Percentiles rank a stretch among this genome's conserved stretches.
These are phyloP conservation scores for Entelurus aequoreus DNA, from an alignment of 2,113 vertebrate genomes.

Conservation along the genomic window DNA sequence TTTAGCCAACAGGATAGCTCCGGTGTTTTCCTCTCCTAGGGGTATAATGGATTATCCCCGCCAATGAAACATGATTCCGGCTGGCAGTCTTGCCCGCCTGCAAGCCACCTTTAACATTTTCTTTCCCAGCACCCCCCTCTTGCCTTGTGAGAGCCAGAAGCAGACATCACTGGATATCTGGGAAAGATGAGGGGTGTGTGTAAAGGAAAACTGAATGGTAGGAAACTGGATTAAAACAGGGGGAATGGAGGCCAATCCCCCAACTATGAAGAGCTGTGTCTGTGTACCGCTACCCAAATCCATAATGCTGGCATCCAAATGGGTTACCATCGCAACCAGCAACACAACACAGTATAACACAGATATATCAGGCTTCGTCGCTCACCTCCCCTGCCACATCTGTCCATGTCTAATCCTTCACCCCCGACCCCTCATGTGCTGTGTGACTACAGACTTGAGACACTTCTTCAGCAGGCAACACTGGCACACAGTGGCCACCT, in stretches of 20 bases:
- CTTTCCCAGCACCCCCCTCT: conserved; percentile 53
- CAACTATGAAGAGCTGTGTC: conserved; percentile 32
- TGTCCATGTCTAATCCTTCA: conserved; percentile 19
- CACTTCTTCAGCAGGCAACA: conserved; percentile 36
- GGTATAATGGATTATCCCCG: conserved; percentile 72
- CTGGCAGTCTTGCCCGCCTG: conserved; percentile 33
- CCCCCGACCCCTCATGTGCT: neutral
- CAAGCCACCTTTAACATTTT: conserved; percentile 58
- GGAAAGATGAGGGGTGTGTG: conserved; percentile 43
- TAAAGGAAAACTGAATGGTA: conserved; percentile 34
- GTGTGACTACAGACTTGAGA: conserved; percentile 4
- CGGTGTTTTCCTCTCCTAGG: conserved; percentile 62
- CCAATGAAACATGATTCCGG: conserved; percentile 66
- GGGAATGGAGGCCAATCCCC: conserved; percentile 10
- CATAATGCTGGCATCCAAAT: conserved; percentile 23
- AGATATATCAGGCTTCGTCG: conserved; percentile 13
- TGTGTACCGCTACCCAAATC: conserved; percentile 33
- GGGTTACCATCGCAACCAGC: conserved; percentile 37
- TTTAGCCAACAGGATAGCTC: conserved; percentile 63
- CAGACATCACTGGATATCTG: conserved; percentile 38
- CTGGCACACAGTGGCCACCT: conserved; percentile 49
- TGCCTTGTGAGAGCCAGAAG: conserved; percentile 30
- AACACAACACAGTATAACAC: conserved; percentile 21
- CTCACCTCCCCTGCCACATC: conserved; percentile 27
- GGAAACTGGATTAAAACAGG: conserved; percentile 41